phyloP scores from a whole-genome alignment of 1,140 invertebrate species.

The Hylaeus anthracinus region DNA sequence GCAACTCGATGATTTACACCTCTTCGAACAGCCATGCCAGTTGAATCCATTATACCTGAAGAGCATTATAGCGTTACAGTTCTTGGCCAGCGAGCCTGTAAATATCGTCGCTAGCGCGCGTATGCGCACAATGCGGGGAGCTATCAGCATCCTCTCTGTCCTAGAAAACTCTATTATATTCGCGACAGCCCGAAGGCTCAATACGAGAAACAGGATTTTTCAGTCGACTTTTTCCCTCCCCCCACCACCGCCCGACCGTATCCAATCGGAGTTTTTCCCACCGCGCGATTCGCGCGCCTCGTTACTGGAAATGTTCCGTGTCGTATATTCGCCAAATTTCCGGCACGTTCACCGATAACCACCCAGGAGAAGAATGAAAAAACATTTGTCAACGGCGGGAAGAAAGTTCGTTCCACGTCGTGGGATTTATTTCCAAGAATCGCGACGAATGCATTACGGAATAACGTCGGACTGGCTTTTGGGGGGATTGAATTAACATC shows the following conservation, averaged over 20 bases:
- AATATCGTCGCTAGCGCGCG: conserved; percentile 1
- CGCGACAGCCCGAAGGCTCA: conserved; percentile 33
- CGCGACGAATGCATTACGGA: conserved; percentile 12
- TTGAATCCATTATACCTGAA: background rate
- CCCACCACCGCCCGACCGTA: no score
- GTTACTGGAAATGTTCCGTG: conserved; percentile 43
- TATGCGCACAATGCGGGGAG: conserved; percentile 55
- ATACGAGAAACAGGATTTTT: conserved; percentile 49
- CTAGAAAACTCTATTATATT: conserved; percentile 62
- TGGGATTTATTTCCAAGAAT: conserved; percentile 35
- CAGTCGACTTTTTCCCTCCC: conserved; percentile 14
- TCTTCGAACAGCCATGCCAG: background rate
- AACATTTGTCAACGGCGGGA: conserved; percentile 44
- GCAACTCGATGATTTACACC: background rate
- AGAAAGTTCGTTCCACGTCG: conserved; percentile 25
- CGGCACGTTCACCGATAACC: conserved; percentile 31
- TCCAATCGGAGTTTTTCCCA: background rate
- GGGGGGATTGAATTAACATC: conserved; percentile 12
- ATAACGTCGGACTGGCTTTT: conserved; percentile 7
- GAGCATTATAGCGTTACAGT: conserved; percentile 5
- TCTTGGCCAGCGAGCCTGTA: conserved; percentile 35
- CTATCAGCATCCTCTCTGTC: conserved; percentile 53
- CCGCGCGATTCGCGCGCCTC: conserved; percentile 5
- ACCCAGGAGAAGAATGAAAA: conserved; percentile 35
- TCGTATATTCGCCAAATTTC: conserved; percentile 60